Percentiles rank a stretch among this genome's conserved stretches.
phyloP scores from a whole-genome alignment of 2,888 invertebrate genomes.

The Sphinx pinastri region DNA sequence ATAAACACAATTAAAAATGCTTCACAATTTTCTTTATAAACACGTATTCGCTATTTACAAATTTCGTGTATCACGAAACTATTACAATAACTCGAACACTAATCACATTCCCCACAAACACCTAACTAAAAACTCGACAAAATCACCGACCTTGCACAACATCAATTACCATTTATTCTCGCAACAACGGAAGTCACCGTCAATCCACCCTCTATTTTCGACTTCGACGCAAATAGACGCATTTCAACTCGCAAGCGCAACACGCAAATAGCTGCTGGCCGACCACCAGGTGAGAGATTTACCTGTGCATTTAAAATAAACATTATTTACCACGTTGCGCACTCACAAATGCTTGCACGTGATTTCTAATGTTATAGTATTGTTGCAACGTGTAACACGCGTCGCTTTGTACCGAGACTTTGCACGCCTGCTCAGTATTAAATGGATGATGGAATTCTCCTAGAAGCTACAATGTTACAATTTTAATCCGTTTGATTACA shows the following conservation, averaged over 20 bases:
- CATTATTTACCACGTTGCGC: conserved; percentile 7
- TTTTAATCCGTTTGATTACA: no score
- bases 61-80: background rate
- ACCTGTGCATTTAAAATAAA: conserved; percentile 26
- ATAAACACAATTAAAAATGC: background rate
- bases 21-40: no score
- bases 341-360: conserved; percentile 20
- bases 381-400: conserved; percentile 21
- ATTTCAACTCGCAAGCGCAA: conserved; percentile 17
- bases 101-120: background rate
- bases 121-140: background rate
- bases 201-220: conserved; percentile 1
- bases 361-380: conserved; percentile 25
- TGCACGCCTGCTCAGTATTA: background rate
- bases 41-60: no score
- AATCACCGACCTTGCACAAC: conserved; percentile 16
- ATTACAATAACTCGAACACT: background rate
- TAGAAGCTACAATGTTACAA: background rate
- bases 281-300: conserved; percentile 24
- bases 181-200: conserved; percentile 8
- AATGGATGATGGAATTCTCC: background rate
- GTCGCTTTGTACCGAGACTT: background rate
- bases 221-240: conserved; percentile 21
- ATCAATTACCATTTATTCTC: conserved; percentile 15
- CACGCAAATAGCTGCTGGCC: conserved; percentile 15